Evolutionary conservation across 2,113 vertebrate species (phyloP), one percentile per base, ranked within the genome.

Genomic region (Echinops telfairi): DNA sequence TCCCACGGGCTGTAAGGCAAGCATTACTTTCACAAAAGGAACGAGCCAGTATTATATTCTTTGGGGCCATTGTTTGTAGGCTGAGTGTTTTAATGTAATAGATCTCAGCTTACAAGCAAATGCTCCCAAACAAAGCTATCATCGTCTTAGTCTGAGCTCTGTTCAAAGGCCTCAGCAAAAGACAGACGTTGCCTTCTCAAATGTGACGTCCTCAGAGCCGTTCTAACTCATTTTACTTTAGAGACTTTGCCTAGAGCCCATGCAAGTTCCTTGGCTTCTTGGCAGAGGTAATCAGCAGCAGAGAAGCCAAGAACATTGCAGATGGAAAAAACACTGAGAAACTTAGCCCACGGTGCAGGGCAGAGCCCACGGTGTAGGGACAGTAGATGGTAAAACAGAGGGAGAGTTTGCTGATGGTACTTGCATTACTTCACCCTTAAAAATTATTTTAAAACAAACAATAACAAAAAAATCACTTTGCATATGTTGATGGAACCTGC

Each of bases 171-270:
- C 89, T 95, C 92, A 96, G 94, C 91, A 93, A 96, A 96, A 95
- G 85, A 62, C 76, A 88, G 85, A 58, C 64, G 5, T 71, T 66
- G 87, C 70, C 70, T 83, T 96, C 95, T 96, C 83, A 90, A 77
- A 88, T 94, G 86, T 70, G 89, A 96, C 82, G 84, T 91, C 80
- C 94, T 92, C 57, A 22, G 80, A 92, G 70, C 89, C 15, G n/a
- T 83, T 88, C 66, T 73, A 86, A 93, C 83, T 95, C 89, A 95
- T 95, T 97, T 95, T 83, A 96, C 94, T 95, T 95, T 94, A 22
- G 91, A 93, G 94, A 83, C n/a, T 88, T 92, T 92, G 71, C 62
- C 70, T 22, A 92, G 2, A 70, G 84, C 33, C 79, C 19, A 19
- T 40, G 9, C 33, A 73, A 78, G 20, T 27, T 94, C 8, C 25